Percentiles rank a stretch among this genome's conserved stretches.
phyloP scores from a whole-genome alignment of 2,888 invertebrate genomes.

The Barypeithes pellucidus region DNA sequence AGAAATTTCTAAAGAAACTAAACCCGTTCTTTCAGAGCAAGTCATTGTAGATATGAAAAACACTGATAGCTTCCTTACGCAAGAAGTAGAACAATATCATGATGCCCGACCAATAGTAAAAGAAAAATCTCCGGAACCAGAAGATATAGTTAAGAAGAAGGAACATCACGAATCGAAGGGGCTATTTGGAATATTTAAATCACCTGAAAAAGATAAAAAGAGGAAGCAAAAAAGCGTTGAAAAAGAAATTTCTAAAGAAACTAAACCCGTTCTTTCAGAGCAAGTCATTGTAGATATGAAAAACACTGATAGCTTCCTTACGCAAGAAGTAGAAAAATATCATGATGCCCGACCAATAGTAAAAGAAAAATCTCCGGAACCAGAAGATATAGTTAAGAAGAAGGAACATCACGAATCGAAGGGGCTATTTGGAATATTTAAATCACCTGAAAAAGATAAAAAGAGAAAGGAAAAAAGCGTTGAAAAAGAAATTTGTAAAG shows the following conservation, averaged over 20 bases:
- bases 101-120: conserved; percentile 50
- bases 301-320: conserved; percentile 57
- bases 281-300: conserved; percentile 50
- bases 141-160: conserved; percentile 27
- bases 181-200: conserved; percentile 52
- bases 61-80: conserved; percentile 40
- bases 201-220: conserved; percentile 41
- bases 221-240: conserved; percentile 34
- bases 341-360: conserved; percentile 55
- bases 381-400: conserved; percentile 8
- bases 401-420: conserved; percentile 45
- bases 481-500: conserved; percentile 22
- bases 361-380: background rate
- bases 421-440: conserved; percentile 41
- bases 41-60: conserved; percentile 36
- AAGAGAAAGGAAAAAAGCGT: conserved; percentile 5
- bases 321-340: conserved; percentile 58
- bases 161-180: background rate
- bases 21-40: conserved; percentile 29
- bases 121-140: conserved; percentile 10
- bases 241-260: background rate
- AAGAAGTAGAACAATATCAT: conserved; percentile 48
- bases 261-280: conserved; percentile 31
- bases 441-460: conserved; percentile 25
- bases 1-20: conserved; percentile 43